Percentiles rank a stretch among this genome's conserved stretches.
phyloP scores from a whole-genome alignment of 2,888 invertebrate species.

The Drosophila stalkeri region DNA sequence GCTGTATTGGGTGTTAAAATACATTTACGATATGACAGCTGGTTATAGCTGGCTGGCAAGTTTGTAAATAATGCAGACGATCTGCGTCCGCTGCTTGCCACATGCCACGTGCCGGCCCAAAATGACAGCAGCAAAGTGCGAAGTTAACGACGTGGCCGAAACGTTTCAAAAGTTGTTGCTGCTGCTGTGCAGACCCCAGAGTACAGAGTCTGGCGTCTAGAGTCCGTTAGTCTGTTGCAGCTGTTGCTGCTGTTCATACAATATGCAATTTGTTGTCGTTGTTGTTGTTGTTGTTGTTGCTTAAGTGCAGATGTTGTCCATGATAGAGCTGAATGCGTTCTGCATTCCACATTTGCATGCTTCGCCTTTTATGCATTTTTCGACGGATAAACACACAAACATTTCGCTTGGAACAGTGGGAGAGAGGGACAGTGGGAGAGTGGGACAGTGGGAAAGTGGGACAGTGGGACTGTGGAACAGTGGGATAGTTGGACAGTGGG shows the following conservation, averaged over 20 bases:
- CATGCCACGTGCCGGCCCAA: constrained; percentile 34
- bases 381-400: constrained; percentile 54
- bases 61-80: constrained; percentile 53
- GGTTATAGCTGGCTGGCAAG: constrained; percentile 23
- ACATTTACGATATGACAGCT: constrained; percentile 40
- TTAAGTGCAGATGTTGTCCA: constrained; percentile 56
- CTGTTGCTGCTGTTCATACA: constrained; percentile 45
- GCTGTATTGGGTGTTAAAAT: constrained; percentile 10
- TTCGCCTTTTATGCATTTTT: constrained; percentile 66
- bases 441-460: background rate
- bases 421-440: background rate
- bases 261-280: constrained; percentile 60
- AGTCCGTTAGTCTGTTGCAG: constrained; percentile 8
- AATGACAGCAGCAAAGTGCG: constrained; percentile 70
- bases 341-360: constrained; percentile 61
- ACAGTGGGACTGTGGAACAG: background rate
- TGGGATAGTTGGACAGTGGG: background rate
- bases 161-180: constrained; percentile 46
- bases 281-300: constrained; percentile 45
- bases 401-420: constrained; percentile 3
- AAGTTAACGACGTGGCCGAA: constrained; percentile 66
- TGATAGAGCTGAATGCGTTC: constrained; percentile 23
- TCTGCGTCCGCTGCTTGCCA: constrained; percentile 11
- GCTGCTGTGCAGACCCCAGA: background rate
- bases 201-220: constrained; percentile 13